Evolutionary conservation across 2,113 vertebrate genomes (phyloP).

Genomic region (Cyrtonyx montezumae): DNA sequence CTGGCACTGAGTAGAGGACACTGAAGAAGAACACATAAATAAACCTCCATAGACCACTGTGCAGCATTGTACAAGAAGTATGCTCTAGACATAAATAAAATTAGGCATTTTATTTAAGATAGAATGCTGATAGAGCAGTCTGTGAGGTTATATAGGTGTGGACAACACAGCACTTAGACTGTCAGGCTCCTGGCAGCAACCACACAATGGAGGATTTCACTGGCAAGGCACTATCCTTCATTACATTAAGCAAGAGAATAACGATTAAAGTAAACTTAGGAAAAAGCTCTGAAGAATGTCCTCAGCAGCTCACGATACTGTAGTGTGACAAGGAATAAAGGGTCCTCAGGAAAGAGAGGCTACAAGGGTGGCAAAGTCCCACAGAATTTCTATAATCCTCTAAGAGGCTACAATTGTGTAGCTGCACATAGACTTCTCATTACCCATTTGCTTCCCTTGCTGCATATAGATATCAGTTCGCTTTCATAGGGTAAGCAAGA

Average conservation of each 20-base stretch:
- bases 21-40: constrained; percentile 36
- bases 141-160: neutral
- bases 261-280: neutral
- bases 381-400: neutral
- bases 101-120: neutral
- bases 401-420: neutral
- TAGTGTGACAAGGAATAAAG: neutral
- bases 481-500: neutral
- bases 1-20: constrained; percentile 5
- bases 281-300: neutral
- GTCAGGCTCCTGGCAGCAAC: neutral
- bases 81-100: constrained; percentile 54
- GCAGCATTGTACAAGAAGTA: constrained; percentile 7
- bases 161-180: neutral
- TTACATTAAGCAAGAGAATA: neutral
- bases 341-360: neutral
- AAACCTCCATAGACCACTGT: neutral
- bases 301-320: neutral
- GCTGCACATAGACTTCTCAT: accelerated
- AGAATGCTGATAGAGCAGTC: constrained; percentile 31
- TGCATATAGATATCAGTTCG: neutral
- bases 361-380: neutral
- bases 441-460: neutral
- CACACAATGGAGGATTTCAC: neutral
- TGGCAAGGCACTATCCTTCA: neutral